These are phyloP conservation scores for Acrossocheilus fasciatus DNA, from an alignment of 2,797 vertebrate species.

Conservation along the genomic window DNA sequence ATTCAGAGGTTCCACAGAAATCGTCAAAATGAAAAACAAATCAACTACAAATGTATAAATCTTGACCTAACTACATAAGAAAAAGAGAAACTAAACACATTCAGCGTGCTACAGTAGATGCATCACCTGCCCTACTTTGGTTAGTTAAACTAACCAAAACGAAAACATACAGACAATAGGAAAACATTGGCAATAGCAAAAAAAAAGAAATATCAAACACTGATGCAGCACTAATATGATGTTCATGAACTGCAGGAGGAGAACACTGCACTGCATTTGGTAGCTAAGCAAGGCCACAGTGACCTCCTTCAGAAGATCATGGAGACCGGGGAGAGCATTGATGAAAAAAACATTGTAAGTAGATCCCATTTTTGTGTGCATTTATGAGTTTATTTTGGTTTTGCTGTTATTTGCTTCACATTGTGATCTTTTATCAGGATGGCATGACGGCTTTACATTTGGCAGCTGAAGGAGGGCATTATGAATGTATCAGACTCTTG, in stretches of 20 bases:
- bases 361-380: background rate
- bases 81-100: background rate
- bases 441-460: slow-evolving; percentile 84
- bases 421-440: slow-evolving; percentile 73
- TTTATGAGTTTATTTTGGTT: background rate
- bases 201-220: background rate
- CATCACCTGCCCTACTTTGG: background rate
- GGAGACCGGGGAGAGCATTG: slow-evolving; percentile 77
- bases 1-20: background rate
- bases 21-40: background rate
- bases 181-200: background rate
- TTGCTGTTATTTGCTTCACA: background rate
- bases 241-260: slow-evolving; percentile 76
- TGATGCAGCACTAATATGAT: background rate
- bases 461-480: slow-evolving; percentile 81
- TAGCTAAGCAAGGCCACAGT: slow-evolving; percentile 80
- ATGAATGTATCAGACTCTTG: slow-evolving; percentile 78
- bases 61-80: too few species aligned
- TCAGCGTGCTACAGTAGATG: background rate
- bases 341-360: slow-evolving; percentile 85
- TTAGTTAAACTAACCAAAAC: background rate
- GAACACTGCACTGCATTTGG: slow-evolving; percentile 86
- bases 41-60: background rate
- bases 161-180: background rate
- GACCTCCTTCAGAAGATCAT: slow-evolving; percentile 82